Percentiles rank a stretch among this genome's conserved stretches.
phyloP scores from a whole-genome alignment of 30 jellyfish, hydroid and myxozoan species.

The Phacellophora camtschatica region DNA sequence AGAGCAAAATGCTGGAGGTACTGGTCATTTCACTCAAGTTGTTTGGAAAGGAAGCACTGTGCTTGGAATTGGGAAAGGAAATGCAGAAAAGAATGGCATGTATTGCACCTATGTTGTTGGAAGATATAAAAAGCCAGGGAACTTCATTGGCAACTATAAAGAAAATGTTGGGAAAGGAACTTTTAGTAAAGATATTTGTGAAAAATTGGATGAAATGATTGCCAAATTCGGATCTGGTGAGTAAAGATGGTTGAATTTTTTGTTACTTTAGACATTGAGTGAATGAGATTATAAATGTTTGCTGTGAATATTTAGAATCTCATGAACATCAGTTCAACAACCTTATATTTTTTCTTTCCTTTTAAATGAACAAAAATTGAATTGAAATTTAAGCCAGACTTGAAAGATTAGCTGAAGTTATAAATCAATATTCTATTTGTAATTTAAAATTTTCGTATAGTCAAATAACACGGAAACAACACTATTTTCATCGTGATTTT shows the following conservation, averaged over 20 bases:
- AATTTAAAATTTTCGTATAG: too few species aligned
- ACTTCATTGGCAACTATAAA: slow-evolving; percentile 63
- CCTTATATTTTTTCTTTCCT: too few species aligned
- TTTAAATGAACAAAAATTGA: too few species aligned
- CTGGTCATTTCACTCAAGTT: slow-evolving; percentile 87
- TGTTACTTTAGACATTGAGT: neutral
- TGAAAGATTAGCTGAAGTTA: too few species aligned
- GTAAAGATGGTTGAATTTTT: neutral
- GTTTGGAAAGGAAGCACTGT: slow-evolving; percentile 87
- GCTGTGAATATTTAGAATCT: too few species aligned
- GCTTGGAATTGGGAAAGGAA: slow-evolving; percentile 91
- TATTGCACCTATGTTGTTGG: slow-evolving; percentile 90
- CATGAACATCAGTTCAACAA: too few species aligned
- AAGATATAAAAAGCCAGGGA: slow-evolving; percentile 85
- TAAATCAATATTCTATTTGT: too few species aligned
- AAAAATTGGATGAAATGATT: slow-evolving; percentile 44
- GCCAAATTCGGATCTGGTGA: slow-evolving; percentile 21
- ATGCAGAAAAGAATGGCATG: slow-evolving; percentile 58
- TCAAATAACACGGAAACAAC: too few species aligned
- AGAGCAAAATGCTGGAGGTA: slow-evolving; percentile 38
- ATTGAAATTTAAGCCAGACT: too few species aligned
- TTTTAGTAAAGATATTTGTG: slow-evolving; percentile 34
- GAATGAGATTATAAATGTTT: too few species aligned
- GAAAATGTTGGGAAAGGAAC: slow-evolving; percentile 85
- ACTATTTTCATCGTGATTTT: too few species aligned